Evolutionary conservation across 1,140 invertebrate species (phyloP).

Genomic region (Chironomus striatipennis): DNA sequence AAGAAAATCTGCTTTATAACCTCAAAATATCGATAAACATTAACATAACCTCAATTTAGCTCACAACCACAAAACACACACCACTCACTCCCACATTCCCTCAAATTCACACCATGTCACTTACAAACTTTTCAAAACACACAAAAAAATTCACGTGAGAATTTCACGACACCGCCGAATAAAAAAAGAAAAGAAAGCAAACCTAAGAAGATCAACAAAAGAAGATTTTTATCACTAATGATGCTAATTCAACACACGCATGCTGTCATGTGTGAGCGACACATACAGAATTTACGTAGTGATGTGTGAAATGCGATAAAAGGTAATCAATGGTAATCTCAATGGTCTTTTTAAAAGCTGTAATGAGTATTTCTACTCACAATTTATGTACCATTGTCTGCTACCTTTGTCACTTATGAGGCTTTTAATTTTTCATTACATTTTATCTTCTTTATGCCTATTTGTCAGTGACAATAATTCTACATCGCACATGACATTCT

Average conservation of each 20-base stretch:
- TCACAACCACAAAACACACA: background rate
- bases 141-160: background rate
- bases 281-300: too few species aligned
- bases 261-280: background rate
- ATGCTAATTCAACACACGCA: background rate
- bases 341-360: background rate
- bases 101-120: too few species aligned
- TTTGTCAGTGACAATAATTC: too few species aligned
- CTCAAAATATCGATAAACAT: too few species aligned
- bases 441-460: too few species aligned
- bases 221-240: constrained; percentile 1
- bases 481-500: too few species aligned
- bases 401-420: background rate
- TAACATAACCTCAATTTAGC: too few species aligned
- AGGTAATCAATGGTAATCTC: background rate
- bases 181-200: too few species aligned
- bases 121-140: too few species aligned
- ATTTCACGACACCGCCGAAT: background rate
- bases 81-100: background rate
- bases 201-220: background rate
- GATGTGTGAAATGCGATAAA: too few species aligned
- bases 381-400: background rate
- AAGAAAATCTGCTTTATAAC: too few species aligned
- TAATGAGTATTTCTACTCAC: background rate
- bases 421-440: too few species aligned